Evolutionary conservation across 2,113 vertebrate genomes (phyloP), one percentile per base, ranked within the genome.

Genomic region (Hoplias malabaricus): DNA sequence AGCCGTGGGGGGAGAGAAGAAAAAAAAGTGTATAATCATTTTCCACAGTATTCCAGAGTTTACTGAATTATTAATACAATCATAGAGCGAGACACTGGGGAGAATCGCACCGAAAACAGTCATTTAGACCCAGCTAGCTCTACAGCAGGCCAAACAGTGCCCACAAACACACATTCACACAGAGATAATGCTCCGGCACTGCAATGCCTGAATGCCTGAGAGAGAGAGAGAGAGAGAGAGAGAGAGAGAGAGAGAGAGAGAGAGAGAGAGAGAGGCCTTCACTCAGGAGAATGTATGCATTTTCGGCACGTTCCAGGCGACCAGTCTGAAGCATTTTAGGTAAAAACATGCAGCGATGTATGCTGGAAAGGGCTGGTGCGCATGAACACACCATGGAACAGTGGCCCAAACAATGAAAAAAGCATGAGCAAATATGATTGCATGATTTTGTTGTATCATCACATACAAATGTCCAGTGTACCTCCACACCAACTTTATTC

Each of bases 61-160:
- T 81, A 82, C 84, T 90, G 85, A 89, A 89, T 89, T 90, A 88
- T 89, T 90, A 88, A 90, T 85, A 83, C 81, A 83, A 50, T 82
- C 78, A 72, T 29, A 69, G 82, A 75, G 73, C 72, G 65, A 81
- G 84, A 87, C 56, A 70, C 46, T 75, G 65, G 40, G 36, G 56
- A 70, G 42, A 77, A 69, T 46, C 31, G 23, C 40, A 48, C 43
- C 11, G 40, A 79, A 72, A 75, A 67, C 65, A 78, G 54, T 70
- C 68, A 68, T 68, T 36, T 67, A 77, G 42, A 77, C 9, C 43
- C 19, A 70, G 29, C 59, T 13, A 31, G 57, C 13, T 5, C 57
- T 33, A 1, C 29, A 16, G 46, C 1, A 16, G 5, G 19, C 73
- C 34, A 76, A 76, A 68, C 73, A 75, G 25, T 36, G 31, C 29